phyloP scores from a whole-genome alignment of 2,113 vertebrate genomes.

The Xiphophorus couchianus region DNA sequence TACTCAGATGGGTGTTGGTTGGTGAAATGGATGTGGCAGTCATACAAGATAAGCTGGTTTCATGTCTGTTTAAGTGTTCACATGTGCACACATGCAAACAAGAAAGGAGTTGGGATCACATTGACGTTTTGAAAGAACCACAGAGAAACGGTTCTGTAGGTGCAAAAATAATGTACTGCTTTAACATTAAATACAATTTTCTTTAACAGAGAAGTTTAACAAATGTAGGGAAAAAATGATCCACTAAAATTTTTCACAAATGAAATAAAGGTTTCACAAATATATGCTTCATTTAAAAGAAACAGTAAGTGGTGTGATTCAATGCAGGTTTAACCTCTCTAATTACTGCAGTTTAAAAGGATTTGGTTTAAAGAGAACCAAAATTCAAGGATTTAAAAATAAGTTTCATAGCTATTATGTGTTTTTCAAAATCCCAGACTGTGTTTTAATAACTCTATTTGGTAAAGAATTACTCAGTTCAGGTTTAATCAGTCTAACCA shows the following conservation, averaged over 20 bases:
- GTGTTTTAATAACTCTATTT: too few relatives aligned
- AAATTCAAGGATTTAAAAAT: neutral
- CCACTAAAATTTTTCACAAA: neutral
- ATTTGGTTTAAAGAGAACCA: neutral
- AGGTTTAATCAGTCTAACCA: too few relatives aligned
- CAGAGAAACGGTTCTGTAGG: neutral
- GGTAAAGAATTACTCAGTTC: too few relatives aligned
- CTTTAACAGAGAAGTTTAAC: neutral
- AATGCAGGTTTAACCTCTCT: neutral
- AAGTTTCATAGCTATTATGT: neutral
- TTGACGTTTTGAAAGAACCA: too few relatives aligned
- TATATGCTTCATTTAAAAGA: neutral
- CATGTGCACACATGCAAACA: neutral
- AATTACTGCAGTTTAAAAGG: neutral
- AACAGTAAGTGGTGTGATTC: neutral
- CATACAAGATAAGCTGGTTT: constrained; percentile 61
- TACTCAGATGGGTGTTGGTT: constrained; percentile 44
- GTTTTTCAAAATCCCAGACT: neutral
- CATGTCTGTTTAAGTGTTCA: constrained; percentile 6
- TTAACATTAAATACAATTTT: too few relatives aligned
- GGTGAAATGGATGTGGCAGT: constrained; percentile 13
- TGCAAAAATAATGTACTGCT: too few relatives aligned
- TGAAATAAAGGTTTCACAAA: neutral
- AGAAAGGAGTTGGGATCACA: neutral
- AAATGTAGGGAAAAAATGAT: neutral